phyloP scores from a whole-genome alignment of 2,888 invertebrate genomes.

The Uloborus plumipes region DNA sequence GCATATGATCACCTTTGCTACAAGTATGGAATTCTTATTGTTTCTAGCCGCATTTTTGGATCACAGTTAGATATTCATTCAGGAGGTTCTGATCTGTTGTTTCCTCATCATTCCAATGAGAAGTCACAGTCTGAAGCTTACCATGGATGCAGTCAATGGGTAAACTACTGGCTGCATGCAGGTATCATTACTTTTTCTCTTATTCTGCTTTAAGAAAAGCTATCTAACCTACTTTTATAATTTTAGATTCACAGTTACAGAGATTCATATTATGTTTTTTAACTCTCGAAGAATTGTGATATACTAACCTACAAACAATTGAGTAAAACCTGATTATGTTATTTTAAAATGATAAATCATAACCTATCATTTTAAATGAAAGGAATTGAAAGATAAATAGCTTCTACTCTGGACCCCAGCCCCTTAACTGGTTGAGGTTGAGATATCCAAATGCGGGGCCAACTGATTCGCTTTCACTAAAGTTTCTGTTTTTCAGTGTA shows the following conservation, averaged over 20 bases:
- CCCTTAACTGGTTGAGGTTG: too few species aligned
- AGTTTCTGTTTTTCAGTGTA: too few species aligned
- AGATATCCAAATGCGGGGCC: too few species aligned
- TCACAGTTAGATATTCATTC: slow-evolving; percentile 85
- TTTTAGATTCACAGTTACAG: not conserved
- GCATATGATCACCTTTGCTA: too few species aligned
- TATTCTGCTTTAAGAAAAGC: not conserved
- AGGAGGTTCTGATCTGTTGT: slow-evolving; percentile 88
- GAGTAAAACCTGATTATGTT: too few species aligned
- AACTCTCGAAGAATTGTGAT: not conserved
- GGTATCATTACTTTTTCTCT: slow-evolving; percentile 73
- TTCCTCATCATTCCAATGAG: slow-evolving; percentile 97
- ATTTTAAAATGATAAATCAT: too few species aligned
- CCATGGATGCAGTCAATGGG: slow-evolving; percentile 79
- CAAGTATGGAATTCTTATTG: not conserved
- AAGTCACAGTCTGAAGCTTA: slow-evolving; percentile 67
- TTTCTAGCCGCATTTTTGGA: slow-evolving; percentile 75
- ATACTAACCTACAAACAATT: not conserved
- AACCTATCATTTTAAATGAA: too few species aligned
- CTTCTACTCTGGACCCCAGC: too few species aligned
- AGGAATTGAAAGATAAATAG: too few species aligned
- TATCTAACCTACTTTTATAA: not conserved
- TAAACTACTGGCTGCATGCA: slow-evolving; percentile 92
- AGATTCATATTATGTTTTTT: too few species aligned
- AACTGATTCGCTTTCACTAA: too few species aligned